Base-by-base conservation (phyloP, 2,797 vertebrate species). In the Sebastolobus alascanus region DNA sequence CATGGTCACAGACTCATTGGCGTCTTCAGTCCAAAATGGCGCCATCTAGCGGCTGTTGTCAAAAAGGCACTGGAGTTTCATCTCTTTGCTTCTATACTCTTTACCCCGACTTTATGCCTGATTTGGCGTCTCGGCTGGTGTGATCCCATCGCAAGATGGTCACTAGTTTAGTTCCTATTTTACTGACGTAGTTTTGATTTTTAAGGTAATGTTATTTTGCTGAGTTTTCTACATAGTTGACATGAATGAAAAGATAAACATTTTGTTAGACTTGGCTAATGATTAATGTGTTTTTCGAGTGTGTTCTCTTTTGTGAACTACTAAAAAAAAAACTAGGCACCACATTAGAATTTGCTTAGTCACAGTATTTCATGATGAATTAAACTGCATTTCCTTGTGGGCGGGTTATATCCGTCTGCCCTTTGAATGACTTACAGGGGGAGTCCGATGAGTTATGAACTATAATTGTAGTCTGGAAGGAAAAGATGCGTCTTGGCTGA, bases 391-490 rank as follows among this genome's bases (percentile, higher is more conserved):
- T 71, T 84, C 61, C 22, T 33, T 0, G 22, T 46, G 4, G 64
- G 59, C 12, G 10, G 22, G 7, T 29, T 77, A 2, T 13, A 78
- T 73, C 14, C 33, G 11, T 70, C 31, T 54, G 11, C 50, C 35
- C 14, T 77, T 66, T 72, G 14, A 58, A 31, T 72, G 60, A 67
- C 71, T 64, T 22, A 9, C 2, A 27, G 55, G 25, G 46, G 31
- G 25, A 55, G 37, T 71, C 40, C 25, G 37, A 69, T 82, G 70
- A 83, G 59, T 73, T 59, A 65, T 75, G 22, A 22, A 64, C 59
- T 10, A 68, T 84, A 56, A 75, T 83, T 88, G 80, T 76, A 80
- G 80, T 75, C 16, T 52, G 40, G 72, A 80, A 67, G 72, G 84
- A 82, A 83, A 85, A 74, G 79, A 86, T 72, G 25, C n/a, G 22